phyloP scores from a whole-genome alignment of 1,140 invertebrate genomes.

The Ceratina calcarata region DNA sequence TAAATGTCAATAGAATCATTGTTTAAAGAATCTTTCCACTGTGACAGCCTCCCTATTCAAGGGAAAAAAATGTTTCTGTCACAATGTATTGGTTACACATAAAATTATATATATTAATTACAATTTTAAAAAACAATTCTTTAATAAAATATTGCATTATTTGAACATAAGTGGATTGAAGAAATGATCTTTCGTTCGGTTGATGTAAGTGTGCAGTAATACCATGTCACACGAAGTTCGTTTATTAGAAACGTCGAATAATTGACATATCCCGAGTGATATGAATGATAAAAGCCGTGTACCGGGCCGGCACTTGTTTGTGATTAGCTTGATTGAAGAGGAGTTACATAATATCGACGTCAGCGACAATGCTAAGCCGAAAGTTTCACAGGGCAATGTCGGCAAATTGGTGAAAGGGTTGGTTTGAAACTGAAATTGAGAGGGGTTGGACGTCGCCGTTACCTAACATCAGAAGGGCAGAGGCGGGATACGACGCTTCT shows the following conservation, averaged over 20 bases:
- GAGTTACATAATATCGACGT: constrained; percentile 38
- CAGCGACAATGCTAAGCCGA: constrained; percentile 54
- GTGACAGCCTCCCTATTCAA: not conserved
- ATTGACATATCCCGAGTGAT: not conserved
- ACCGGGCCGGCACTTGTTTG: constrained; percentile 3
- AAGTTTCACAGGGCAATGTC: constrained; percentile 63
- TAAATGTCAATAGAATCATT: constrained; percentile 55
- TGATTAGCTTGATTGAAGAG: constrained; percentile 45
- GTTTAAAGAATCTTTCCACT: constrained; percentile 44
- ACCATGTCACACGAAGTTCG: not conserved
- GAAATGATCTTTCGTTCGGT: too few relatives aligned
- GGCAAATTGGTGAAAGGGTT: constrained; percentile 74
- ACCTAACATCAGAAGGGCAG: constrained; percentile 65
- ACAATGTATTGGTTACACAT: too few relatives aligned
- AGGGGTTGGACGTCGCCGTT: constrained; percentile 66
- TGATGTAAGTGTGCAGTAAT: too few relatives aligned
- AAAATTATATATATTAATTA: too few relatives aligned
- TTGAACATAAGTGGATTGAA: too few relatives aligned
- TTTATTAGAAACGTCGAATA: not conserved
- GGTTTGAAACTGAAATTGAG: constrained; percentile 68
- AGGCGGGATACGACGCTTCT: constrained; percentile 68
- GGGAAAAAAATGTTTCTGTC: not conserved
- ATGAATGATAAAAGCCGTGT: not conserved
- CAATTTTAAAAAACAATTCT: too few relatives aligned
- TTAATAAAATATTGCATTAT: too few relatives aligned